A percentile compares a stretch with the other conserved stretches of the same genome.
Conservation (phyloP, 2,113 vertebrate species). For the Pycnonotus jocosus region DNA sequence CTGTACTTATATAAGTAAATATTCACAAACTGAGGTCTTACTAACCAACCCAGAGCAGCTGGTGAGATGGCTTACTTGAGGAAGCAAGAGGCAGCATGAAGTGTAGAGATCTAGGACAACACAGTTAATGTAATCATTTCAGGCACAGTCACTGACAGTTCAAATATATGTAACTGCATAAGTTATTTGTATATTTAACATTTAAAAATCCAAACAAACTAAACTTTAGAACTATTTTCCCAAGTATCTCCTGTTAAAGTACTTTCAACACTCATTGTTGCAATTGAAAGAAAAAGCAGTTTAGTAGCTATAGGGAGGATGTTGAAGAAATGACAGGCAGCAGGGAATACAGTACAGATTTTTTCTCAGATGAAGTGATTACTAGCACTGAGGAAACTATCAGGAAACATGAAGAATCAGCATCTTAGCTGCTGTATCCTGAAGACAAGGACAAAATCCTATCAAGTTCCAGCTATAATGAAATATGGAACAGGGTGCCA, state of each 20-base stretch:
- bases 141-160: not conserved
- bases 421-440: not conserved
- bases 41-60: not conserved
- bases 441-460: constrained; percentile 30
- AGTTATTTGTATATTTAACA: not conserved
- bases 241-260: not conserved
- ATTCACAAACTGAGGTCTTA: not conserved
- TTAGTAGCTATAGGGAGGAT: not conserved
- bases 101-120: not conserved
- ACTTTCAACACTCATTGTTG: not conserved
- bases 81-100: not conserved
- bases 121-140: not conserved
- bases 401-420: constrained; percentile 2
- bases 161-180: not conserved
- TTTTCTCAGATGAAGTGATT: constrained; percentile 28
- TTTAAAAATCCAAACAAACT: not conserved
- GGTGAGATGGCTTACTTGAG: not conserved
- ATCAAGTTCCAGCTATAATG: not conserved
- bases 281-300: not conserved
- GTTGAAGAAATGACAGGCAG: not conserved
- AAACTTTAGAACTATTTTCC: not conserved
- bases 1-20: not conserved
- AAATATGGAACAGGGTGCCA: not conserved
- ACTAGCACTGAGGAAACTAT: not conserved
- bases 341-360: not conserved